These are phyloP conservation scores for Microchirus variegatus DNA, from an alignment of 2,797 vertebrate genomes.

Conservation along the genomic window DNA sequence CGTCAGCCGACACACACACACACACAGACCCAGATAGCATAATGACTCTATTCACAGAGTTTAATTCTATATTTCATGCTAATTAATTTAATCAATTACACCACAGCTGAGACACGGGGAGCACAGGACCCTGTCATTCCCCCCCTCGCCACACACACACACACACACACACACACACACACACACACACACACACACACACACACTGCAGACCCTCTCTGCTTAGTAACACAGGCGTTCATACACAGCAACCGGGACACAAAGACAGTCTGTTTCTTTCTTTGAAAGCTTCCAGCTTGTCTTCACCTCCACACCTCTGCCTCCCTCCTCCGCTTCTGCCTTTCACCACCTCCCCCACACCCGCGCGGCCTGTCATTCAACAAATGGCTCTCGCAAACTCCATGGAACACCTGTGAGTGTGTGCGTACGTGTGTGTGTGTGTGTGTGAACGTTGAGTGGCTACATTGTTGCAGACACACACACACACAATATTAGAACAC, in stretches of 20 bases:
- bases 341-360: conserved; percentile 56
- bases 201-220: conserved; percentile 19
- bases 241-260: conserved; percentile 56
- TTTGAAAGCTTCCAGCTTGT: conserved; percentile 60
- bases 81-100: conserved; percentile 72
- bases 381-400: conserved; percentile 45
- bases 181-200: conserved; percentile 7
- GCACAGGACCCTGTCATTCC: conserved; percentile 22
- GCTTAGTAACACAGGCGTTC: conserved; percentile 46
- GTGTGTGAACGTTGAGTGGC: conserved; percentile 26
- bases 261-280: conserved; percentile 71
- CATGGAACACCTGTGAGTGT: conserved; percentile 48
- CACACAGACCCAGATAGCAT: conserved; percentile 31
- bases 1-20: conserved; percentile 18
- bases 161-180: conserved; percentile 15
- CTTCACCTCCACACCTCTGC: conserved; percentile 77
- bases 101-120: conserved; percentile 63
- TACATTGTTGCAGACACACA: conserved; percentile 47
- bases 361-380: conserved; percentile 67
- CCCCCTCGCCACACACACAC: conserved; percentile 15
- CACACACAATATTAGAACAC: conserved; percentile 18
- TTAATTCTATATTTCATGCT: conserved; percentile 66
- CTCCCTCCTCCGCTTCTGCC: conserved; percentile 69
- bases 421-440: conserved; percentile 24
- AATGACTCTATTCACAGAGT: conserved; percentile 57